These are phyloP conservation scores for Abramis brama DNA, from an alignment of 2,113 vertebrate species.

Conservation along the genomic window DNA sequence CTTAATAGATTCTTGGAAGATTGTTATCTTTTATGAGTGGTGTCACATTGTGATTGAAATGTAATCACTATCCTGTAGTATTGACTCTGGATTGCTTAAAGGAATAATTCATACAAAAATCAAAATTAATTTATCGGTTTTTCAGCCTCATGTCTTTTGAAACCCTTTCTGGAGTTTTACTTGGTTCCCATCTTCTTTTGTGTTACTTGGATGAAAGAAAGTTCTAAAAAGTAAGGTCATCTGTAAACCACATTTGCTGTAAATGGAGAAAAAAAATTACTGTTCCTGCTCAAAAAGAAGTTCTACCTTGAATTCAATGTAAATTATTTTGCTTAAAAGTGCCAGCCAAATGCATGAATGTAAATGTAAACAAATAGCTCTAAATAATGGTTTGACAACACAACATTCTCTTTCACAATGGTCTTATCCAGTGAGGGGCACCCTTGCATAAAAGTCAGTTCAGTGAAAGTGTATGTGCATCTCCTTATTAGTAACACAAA, in stretches of 20 bases:
- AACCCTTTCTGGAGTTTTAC: not conserved
- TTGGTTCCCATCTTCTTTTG: too few species aligned
- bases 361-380: not conserved
- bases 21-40: not conserved
- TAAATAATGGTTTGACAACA: not conserved
- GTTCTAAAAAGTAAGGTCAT: not conserved
- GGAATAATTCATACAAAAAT: not conserved
- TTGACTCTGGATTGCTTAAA: not conserved
- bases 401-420: not conserved
- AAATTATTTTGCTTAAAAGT: not conserved
- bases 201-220: too few species aligned
- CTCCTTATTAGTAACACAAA: slow-evolving; percentile 80
- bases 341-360: not conserved
- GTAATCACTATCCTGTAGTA: not conserved
- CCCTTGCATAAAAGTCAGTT: slow-evolving; percentile 78
- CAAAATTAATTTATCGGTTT: too few species aligned
- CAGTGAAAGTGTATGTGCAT: slow-evolving; percentile 73
- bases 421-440: slow-evolving; percentile 72
- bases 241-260: not conserved
- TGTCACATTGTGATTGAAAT: not conserved
- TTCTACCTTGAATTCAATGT: not conserved
- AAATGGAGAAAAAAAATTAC: not conserved
- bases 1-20: not conserved
- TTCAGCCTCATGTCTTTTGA: not conserved
- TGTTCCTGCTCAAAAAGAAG: not conserved